Evolutionary conservation across 2,888 invertebrate species (phyloP), one percentile per base, ranked within the genome.

Genomic region (Listrodromus nycthemerus): DNA sequence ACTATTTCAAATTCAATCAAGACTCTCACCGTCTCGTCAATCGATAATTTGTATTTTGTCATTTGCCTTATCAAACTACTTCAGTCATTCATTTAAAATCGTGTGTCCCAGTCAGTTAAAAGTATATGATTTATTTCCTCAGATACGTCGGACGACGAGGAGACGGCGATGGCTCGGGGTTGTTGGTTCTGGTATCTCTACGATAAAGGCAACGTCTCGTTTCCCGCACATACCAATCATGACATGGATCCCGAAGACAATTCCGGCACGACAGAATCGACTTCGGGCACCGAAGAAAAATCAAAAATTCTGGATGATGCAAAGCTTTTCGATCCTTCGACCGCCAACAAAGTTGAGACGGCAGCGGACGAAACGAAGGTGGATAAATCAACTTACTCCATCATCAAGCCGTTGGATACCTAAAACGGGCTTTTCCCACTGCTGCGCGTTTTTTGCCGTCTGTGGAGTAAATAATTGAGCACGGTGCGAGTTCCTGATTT

Each of bases 401-500:
- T 45, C 13, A 45, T 45, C 41, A 3, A 45, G 16, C 55, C 55
- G 4, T 21, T 24, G 55, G 55, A 55, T 55, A 8, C 24, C 55
- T 55, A 24, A 55, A 55, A 24, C 10, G 55, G 4, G 13, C 24
- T 21, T 21, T 10, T 55, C 19, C 55, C 21, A 21, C 55, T 21
- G 55, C 55, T 21, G 55, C 41, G 8, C 24, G 55, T 7, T 30
- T 30, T 33, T 30, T 33, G 27, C 16, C 61, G 61, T 61, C 27
- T 61, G 61, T 6, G 61, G 61, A 61, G 27, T 30, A 61, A 61
- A 30, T 61, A 24, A 33, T 61, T 33, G 61, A 61, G 61, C 61
- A 61, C 33, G 61, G 61, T 61, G 61, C 61, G 33, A 61, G 61
- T 61, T 61, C 61, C 61, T 61, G 30, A 33, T 61, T 61, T 30